Base-by-base conservation (phyloP, 2,888 invertebrate genomes). In the Camptogramma bilineatum region DNA sequence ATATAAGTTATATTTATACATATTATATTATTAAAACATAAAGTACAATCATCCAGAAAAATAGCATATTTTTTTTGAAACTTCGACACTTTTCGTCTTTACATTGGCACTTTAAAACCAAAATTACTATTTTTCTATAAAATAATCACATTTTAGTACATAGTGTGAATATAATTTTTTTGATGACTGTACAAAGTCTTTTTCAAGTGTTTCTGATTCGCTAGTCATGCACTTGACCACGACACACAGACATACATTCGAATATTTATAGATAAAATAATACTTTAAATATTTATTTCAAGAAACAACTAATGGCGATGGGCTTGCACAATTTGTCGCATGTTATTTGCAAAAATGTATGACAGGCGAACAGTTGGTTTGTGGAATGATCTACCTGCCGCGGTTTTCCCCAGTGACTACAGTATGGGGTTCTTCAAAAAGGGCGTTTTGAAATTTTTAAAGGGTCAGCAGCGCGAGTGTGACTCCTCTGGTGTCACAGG, bases 11-110 rank as follows among this genome's bases (percentile, higher is more conserved):
- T 28, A 53, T 63, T 47, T 58, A 60, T 66, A 55, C 24, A n/a
- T 60, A 51, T 16, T 50, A 53, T 67, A 67, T 64, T 62, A 65
- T 64, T 68, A 66, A 68, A 69, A 66, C 69, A 62, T 58, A 13
- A 34, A 34, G 34, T 34, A 10, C 34, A 34, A 1, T 34, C 34
- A 8, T 4, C 28, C 28, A 28, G 4, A 7, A 10, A 34, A 39
- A 39, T 13, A 39, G 1, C 13, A 39, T 34, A 10, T 34, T 34
- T 34, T 13, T 13, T 5, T 7, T 28, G 7, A 2, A 28, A 28
- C 28, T 28, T 28, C 4, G 7, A 28, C 28, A 28, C 28, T 2
- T 13, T 39, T 13, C 1, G 0, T 34, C 3, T 39, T 39, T 13
- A 4, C 13, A 39, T 13, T 13, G 13, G 10, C 2, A 9, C 13